These are phyloP conservation scores for Emydoidea blandingii DNA, from an alignment of 2,797 vertebrate species.

Conservation along the genomic window DNA sequence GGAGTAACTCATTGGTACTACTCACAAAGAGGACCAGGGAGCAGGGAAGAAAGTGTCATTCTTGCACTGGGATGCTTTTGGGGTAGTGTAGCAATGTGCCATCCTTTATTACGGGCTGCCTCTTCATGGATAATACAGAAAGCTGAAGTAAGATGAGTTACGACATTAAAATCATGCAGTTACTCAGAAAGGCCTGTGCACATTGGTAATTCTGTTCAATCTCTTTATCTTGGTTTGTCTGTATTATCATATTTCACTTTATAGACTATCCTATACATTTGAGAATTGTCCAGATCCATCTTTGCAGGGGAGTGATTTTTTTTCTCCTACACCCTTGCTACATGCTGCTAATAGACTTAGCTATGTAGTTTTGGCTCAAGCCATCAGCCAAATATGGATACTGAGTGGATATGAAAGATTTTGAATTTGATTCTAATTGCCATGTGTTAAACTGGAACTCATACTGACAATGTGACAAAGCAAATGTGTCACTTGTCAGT, in stretches of 20 bases:
- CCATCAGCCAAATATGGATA: not conserved
- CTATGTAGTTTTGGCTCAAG: not conserved
- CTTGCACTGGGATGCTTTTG: not conserved
- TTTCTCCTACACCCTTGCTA: not conserved
- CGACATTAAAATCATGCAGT: too few species aligned
- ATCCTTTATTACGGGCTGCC: not conserved
- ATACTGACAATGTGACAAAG: not conserved
- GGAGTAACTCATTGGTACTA: not conserved
- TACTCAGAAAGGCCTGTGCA: not conserved
- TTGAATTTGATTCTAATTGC: constrained; percentile 4
- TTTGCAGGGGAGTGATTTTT: not conserved
- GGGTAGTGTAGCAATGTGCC: not conserved
- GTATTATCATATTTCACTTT: not conserved
- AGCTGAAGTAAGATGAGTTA: not conserved
- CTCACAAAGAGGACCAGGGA: not conserved
- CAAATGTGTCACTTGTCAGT: not conserved
- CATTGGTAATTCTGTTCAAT: not conserved
- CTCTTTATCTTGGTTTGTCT: not conserved
- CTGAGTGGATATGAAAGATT: constrained; percentile 13
- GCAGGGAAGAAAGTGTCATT: not conserved
- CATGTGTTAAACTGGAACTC: not conserved
- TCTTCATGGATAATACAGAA: not conserved
- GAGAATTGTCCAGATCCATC: not conserved
- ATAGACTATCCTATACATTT: fast-evolving
- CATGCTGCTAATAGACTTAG: not conserved